These are phyloP conservation scores for Xylota segnis DNA, from an alignment of 2,888 invertebrate species.

Conservation along the genomic window DNA sequence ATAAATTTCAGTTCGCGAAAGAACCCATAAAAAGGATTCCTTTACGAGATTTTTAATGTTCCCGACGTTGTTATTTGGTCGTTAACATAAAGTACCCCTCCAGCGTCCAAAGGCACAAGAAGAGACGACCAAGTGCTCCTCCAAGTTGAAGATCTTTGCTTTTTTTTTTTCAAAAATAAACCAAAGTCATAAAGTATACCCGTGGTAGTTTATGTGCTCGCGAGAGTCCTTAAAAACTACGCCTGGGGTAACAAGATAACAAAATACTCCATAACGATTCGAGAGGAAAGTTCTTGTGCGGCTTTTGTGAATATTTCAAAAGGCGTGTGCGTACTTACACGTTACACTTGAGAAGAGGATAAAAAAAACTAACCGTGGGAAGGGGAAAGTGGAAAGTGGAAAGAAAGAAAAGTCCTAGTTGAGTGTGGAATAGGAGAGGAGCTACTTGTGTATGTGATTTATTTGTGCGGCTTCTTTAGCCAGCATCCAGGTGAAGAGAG, in stretches of 20 bases:
- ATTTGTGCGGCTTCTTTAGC: slow-evolving; percentile 26
- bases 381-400: slow-evolving; percentile 10
- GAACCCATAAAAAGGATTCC: slow-evolving; percentile 26
- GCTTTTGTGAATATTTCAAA: slow-evolving; percentile 16
- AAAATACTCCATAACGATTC: slow-evolving; percentile 4
- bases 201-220: slow-evolving; percentile 22
- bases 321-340: not conserved
- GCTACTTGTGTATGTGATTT: slow-evolving; percentile 33
- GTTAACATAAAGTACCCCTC: slow-evolving; percentile 6
- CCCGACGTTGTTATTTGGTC: slow-evolving; percentile 12
- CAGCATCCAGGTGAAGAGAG: slow-evolving; percentile 28
- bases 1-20: slow-evolving; percentile 9
- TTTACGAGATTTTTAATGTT: slow-evolving; percentile 34
- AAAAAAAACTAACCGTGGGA: slow-evolving; percentile 6
- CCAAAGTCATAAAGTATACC: slow-evolving; percentile 17
- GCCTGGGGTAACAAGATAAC: slow-evolving; percentile 32
- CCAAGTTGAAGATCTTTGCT: not conserved
- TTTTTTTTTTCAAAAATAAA: slow-evolving; percentile 12
- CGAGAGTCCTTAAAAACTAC: slow-evolving; percentile 33
- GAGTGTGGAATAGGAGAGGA: not conserved
- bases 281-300: not conserved
- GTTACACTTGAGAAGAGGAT: not conserved
- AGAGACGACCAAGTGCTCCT: not conserved
- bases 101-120: slow-evolving; percentile 1
- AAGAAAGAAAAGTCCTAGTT: slow-evolving; percentile 21